Base-by-base conservation (phyloP, 2,888 invertebrate genomes). In the Apamea monoglypha region DNA sequence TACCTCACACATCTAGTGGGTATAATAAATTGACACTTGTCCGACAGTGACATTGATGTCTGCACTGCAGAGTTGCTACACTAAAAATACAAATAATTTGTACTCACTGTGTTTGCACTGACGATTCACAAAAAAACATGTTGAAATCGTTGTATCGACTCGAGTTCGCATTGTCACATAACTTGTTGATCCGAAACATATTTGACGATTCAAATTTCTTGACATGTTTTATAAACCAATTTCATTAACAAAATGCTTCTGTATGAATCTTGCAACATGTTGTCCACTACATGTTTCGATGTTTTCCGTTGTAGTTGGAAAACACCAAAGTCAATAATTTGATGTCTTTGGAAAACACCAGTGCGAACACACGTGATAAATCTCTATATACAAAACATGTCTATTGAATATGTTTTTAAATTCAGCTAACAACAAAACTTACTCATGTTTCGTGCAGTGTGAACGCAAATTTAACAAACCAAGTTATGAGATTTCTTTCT, bases 1-100 rank as follows among this genome's bases (percentile, higher is more conserved):
- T 89, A 90, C 88, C 88, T 89, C 80, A 80, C 73, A 83, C 79
- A 59, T 69, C 50, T 14, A 36, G 1, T 32, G 0, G 25, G 14
- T 32, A 29, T 0, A 80, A 44, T 67, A 47, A 36, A 6, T 50
- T 53, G 53, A 74, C 47, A 74, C 4, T 10, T 32, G 36, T 8
- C 8, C 8, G 78, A 63, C 63, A 44, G 32, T 66, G 79, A 53
- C 64, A 64, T 77, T 77, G 10, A 47, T 32, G 32, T 18, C 29
- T n/a, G n/a, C n/a, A 59, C 59, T 40, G 40, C 50, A 72, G 29
- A 53, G 50, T 53, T 40, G 29, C 21, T 50, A 40, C 21, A 50
- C 6, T 40, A 21, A 21, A 25, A 25, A 72, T 44, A 44, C 44
- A 44, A 21, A 29, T 14, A 16, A 8, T 29, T 29, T 61, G n/a